These are phyloP conservation scores for Nomada fucata DNA, from an alignment of 2,888 invertebrate genomes.

Conservation along the genomic window DNA sequence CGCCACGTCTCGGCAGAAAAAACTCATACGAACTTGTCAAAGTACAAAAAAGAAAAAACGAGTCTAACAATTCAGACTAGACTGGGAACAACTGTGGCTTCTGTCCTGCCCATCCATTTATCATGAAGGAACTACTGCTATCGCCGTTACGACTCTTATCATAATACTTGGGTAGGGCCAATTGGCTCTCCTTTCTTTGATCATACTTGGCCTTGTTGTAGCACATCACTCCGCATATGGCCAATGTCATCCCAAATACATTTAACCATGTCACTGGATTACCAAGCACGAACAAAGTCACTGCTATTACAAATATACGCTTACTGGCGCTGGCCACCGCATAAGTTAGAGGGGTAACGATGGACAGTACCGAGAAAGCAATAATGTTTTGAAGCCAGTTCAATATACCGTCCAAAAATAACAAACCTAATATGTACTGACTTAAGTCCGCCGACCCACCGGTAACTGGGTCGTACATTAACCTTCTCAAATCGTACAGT, in stretches of 20 bases:
- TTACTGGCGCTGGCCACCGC: conserved; percentile 98
- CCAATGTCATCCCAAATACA: conserved; percentile 95
- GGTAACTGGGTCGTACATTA: conserved; percentile 86
- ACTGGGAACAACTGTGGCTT: conserved; percentile 74
- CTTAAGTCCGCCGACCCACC: conserved; percentile 70
- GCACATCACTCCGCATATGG: conserved; percentile 94
- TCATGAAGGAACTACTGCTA: conserved; percentile 69
- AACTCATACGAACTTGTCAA: conserved; percentile 59
- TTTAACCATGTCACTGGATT: conserved; percentile 96
- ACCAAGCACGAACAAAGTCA: conserved; percentile 93
- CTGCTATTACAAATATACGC: conserved; percentile 95
- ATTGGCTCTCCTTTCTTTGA: conserved; percentile 86
- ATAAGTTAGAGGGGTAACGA: conserved; percentile 97
- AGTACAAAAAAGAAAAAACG: conserved; percentile 3
- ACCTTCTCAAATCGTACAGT: conserved; percentile 87
- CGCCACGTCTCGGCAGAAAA: conserved; percentile 35
- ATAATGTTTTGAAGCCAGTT: conserved; percentile 98
- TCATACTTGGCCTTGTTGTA: conserved; percentile 95
- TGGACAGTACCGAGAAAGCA: conserved; percentile 96
- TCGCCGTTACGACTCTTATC: conserved; percentile 67
- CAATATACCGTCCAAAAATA: conserved; percentile 92
- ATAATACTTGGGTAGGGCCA: conserved; percentile 85
- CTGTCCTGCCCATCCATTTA: conserved; percentile 77
- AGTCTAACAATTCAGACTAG: conserved; percentile 72
- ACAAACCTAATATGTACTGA: conserved; percentile 86